A percentile compares a stretch with the other conserved stretches of the same genome.
phyloP scores from a whole-genome alignment of 2,888 invertebrate species.

The Criorhina ranunculi region DNA sequence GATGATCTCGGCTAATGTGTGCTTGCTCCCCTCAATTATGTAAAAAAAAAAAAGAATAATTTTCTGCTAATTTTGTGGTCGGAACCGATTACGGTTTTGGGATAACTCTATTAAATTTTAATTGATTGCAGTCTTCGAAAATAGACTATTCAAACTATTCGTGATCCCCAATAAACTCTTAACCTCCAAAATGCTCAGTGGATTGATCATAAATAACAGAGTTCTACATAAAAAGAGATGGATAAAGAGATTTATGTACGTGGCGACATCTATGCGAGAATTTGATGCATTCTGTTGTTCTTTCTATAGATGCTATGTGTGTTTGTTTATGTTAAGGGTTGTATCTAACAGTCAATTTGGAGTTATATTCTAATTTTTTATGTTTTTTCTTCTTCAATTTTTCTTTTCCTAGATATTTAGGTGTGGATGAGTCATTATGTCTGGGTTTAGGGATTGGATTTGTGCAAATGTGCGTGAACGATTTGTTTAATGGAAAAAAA shows the following conservation, averaged over 20 bases:
- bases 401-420: conserved; percentile 44
- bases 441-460: conserved; percentile 22
- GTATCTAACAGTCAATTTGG: conserved; percentile 52
- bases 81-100: conserved; percentile 62
- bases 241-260: conserved; percentile 38
- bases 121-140: conserved; percentile 50
- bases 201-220: conserved; percentile 45
- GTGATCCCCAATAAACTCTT: conserved; percentile 48
- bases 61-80: conserved; percentile 81
- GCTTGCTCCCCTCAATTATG: conserved; percentile 74
- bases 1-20: conserved; percentile 11
- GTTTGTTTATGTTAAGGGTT: conserved; percentile 43
- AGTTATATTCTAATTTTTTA: conserved; percentile 24
- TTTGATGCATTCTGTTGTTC: conserved; percentile 64
- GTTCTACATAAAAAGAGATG: conserved; percentile 13
- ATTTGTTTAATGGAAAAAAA: conserved; percentile 69
- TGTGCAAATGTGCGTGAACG: conserved; percentile 36
- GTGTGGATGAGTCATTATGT: conserved; percentile 35
- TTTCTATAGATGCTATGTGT: conserved; percentile 32
- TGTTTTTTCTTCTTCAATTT: conserved; percentile 7
- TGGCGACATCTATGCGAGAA: conserved; percentile 69
- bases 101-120: conserved; percentile 72
- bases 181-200: conserved; percentile 16
- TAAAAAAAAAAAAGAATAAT: too few species aligned
- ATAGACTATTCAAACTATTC: conserved; percentile 41